Percentiles rank a stretch among this genome's conserved stretches.
Evolutionary conservation across 2,797 vertebrate species (phyloP).

Genomic region (Pipistrellus kuhlii): DNA sequence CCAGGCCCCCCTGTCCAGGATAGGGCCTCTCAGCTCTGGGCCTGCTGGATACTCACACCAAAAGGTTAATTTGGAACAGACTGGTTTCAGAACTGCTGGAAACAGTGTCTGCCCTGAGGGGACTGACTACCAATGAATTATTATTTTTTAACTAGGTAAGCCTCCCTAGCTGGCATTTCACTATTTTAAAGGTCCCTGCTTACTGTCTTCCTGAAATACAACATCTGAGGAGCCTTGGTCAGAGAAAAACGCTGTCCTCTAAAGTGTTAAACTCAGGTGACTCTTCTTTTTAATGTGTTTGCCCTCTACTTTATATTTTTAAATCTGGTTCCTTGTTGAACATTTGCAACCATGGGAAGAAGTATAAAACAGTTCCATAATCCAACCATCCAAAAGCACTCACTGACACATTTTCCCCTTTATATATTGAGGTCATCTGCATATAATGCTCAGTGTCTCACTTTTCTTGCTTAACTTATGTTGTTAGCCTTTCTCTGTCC

Average conservation of each 20-base stretch:
- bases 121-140: conserved; percentile 15
- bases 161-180: conserved; percentile 11
- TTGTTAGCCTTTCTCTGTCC: not conserved
- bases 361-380: not conserved
- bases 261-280: not conserved
- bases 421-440: not conserved
- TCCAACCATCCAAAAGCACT: not conserved
- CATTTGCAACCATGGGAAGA: not conserved
- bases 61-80: conserved; percentile 73
- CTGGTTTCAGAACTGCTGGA: conserved; percentile 68
- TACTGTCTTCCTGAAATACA: conserved; percentile 17
- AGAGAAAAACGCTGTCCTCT: not conserved
- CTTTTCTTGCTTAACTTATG: not conserved
- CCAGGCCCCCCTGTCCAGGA: not conserved
- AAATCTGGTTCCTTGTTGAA: not conserved
- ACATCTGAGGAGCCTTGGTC: not conserved
- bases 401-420: not conserved
- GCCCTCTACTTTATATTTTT: not conserved
- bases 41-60: not conserved
- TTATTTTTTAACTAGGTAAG: conserved; percentile 49
- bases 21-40: conserved; percentile 13
- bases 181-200: not conserved
- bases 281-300: not conserved
- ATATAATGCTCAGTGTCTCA: not conserved
- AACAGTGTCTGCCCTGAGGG: conserved; percentile 74